Evolutionary conservation across 2,888 invertebrate species (phyloP), one percentile per base, ranked within the genome.

Genomic region (Osmoderma eremita): DNA sequence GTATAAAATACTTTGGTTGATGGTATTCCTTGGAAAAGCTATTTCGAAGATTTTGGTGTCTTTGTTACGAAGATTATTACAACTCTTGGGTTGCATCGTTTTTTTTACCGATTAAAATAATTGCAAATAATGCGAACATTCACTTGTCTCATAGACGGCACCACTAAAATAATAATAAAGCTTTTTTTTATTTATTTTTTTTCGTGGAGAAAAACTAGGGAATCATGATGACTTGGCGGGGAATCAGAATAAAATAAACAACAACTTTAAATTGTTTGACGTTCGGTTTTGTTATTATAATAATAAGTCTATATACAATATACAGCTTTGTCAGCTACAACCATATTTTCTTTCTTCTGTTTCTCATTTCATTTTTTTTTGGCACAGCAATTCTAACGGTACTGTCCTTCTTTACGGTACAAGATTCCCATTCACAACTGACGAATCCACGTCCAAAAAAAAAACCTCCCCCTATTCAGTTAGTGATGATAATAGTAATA

Each of bases 331-430:
- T 71, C 69, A 72, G 74, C 73, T 74, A 61, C 58, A 73, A 76
- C 76, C 77, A 76, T 76, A 77, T 53, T 38, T 53, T 53, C 13
- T 22, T 18, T 17, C 30, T 51, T 51, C 20, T 24, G 24, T 24
- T 30, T 51, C 30, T 51, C 24, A 15, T 51, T 51, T 53, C 18
- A 13, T 18, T 49, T 10, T 18, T 77, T 76, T 76, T 79, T 78
- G 79, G 78, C 79, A 78, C 78, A 73, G 76, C 70, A 74, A 72
- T 72, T 74, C 74, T 73, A 78, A 78, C 78, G 78, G 76, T 76
- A 75, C 74, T 72, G 73, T 72, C 75, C 75, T 73, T 74, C 74
- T 56, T n/a, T 41, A 72, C 67, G 56, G 67, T 67, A 67, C 63
- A 67, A 67, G 41, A 67, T 41, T 41, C 49, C 50, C 58, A 45